A percentile compares a stretch with the other conserved stretches of the same genome.
These are phyloP conservation scores for Erythrolamprus reginae DNA, from an alignment of 2,113 vertebrate genomes.

Conservation along the genomic window DNA sequence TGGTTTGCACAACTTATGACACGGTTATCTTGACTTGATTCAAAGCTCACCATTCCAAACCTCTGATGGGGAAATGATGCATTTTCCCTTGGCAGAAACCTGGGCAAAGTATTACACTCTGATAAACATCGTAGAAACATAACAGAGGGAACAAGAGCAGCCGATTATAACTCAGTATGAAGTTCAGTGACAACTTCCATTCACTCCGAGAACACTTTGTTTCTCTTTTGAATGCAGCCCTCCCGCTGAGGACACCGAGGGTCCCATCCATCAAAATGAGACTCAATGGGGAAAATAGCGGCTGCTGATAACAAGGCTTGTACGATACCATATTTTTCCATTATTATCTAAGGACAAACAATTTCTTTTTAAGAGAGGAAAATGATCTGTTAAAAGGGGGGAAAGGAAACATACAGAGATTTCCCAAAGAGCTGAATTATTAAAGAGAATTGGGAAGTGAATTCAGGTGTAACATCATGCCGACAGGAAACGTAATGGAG, in stretches of 20 bases:
- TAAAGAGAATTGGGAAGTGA: not conserved
- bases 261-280: constrained; percentile 10
- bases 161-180: not conserved
- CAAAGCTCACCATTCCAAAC: not conserved
- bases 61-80: not conserved
- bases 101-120: not conserved
- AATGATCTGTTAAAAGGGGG: not conserved
- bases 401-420: not conserved
- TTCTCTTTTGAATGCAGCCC: constrained; percentile 5
- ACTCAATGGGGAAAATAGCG: not conserved
- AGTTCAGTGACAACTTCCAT: not conserved
- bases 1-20: constrained; percentile 2
- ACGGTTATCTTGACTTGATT: not conserved
- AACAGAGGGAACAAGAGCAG: not conserved
- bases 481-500: not conserved
- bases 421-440: not conserved
- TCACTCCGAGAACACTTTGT: constrained; percentile 5
- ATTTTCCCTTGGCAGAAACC: not conserved
- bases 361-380: not conserved
- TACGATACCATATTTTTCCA: not conserved
- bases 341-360: constrained; percentile 6
- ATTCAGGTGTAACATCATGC: not conserved
- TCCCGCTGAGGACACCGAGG: not conserved
- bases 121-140: constrained; percentile 1
- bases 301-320: constrained; percentile 1